phyloP scores from a whole-genome alignment of 1,140 invertebrate genomes.

The Streblospio benedicti region DNA sequence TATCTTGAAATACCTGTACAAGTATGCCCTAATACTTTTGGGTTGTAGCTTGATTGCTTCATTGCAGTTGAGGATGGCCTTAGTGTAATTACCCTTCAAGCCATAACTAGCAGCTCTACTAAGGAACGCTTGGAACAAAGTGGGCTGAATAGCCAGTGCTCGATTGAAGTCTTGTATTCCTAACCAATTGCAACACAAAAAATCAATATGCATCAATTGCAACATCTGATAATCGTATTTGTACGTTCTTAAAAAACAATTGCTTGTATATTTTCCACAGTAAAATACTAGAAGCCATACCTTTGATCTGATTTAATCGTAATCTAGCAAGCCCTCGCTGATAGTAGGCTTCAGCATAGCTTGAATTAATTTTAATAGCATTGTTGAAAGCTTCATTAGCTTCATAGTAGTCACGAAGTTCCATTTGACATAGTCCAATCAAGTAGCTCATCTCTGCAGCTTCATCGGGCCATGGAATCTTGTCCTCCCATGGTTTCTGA shows the following conservation, averaged over 20 bases:
- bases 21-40: conserved; percentile 41
- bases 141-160: conserved; percentile 43
- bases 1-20: conserved; percentile 44
- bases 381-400: conserved; percentile 40
- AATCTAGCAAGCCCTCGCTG: conserved; percentile 29
- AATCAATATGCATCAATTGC: not conserved
- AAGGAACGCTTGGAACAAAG: conserved; percentile 44
- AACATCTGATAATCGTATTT: no score
- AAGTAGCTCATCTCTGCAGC: conserved; percentile 40
- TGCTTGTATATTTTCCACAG: no score
- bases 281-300: no score
- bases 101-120: conserved; percentile 44
- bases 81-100: conserved; percentile 36
- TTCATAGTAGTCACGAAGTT: conserved; percentile 31
- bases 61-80: conserved; percentile 48
- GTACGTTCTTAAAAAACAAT: no score
- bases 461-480: conserved; percentile 19
- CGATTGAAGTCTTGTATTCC: conserved; percentile 45
- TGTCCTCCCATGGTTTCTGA: conserved; percentile 19
- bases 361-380: conserved; percentile 39
- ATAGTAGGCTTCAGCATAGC: conserved; percentile 42
- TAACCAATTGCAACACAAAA: not conserved
- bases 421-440: conserved; percentile 42
- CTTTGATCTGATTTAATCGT: conserved; percentile 1
- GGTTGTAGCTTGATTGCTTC: conserved; percentile 44